Evolutionary conservation across 2,888 invertebrate species (phyloP), one percentile per base, ranked within the genome.

Genomic region (Panopea generosa): DNA sequence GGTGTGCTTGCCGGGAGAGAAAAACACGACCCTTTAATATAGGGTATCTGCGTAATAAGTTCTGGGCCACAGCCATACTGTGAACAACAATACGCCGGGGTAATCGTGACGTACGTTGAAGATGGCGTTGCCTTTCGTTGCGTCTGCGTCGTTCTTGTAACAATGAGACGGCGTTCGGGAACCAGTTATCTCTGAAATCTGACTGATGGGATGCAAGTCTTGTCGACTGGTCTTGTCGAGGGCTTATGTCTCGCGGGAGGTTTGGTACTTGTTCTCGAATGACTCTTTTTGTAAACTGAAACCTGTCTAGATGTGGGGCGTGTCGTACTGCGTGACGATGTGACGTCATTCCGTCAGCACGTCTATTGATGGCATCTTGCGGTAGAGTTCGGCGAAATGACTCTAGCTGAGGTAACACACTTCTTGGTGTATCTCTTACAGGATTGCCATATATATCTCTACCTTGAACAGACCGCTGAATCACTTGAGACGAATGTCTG

Each of bases 21-120:
- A 45, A 80, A 1, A 80, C 73, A 14, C 80, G 60, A 2, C 80
- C 80, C 26, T 45, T 68, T 9, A 80, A 47, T 18, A 53, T 62
- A 2, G 80, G 80, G 50, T 61, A 80, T 50, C 43, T 65, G 40
- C 62, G 22, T 22, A 80, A 24, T 16, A 80, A 47, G 18, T 57
- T 59, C 24, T 76, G 65, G 2, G 80, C 80, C 3, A 73, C 52
- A 4, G 49, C 49, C 55, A 66, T 66, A 33, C 57, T 69, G 18
- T 72, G 72, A 6, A 80, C 80, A 1, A 65, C 57, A 3, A 80
- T 80, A 38, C 75, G 52, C 3, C 80, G 38, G 0, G 80, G 80
- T 18, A 80, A 40, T 1, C 2, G 24, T n/a, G 18, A 11, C n/a
- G n/a, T n/a, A n/a, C n/a, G n/a, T n/a, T 7, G 56, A 11, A 38